Evolutionary conservation across 2,888 invertebrate genomes (phyloP).

Genomic region (Apodemia duryi): DNA sequence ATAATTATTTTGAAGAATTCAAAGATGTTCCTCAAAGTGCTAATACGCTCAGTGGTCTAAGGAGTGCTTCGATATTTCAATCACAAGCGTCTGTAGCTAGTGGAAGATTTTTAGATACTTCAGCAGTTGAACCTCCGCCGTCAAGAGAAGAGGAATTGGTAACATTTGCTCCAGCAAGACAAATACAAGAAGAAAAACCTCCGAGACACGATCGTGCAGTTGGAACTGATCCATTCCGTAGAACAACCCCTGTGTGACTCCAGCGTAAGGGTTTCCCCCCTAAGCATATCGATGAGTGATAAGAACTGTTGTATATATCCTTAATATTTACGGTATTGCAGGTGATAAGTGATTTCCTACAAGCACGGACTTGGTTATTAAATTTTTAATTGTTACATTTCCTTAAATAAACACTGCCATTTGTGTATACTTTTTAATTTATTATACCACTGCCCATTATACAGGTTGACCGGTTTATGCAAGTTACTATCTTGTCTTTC

Average conservation of each 20-base stretch:
- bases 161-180: constrained; percentile 82
- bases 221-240: constrained; percentile 75
- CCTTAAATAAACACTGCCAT: constrained; percentile 76
- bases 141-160: constrained; percentile 85
- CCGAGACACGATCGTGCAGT: constrained; percentile 67
- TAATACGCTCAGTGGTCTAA: constrained; percentile 66
- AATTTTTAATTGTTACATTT: constrained; percentile 70
- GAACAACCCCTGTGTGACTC: constrained; percentile 81
- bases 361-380: constrained; percentile 61
- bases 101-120: constrained; percentile 83
- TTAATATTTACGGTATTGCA: constrained; percentile 21
- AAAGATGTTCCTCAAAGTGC: constrained; percentile 77
- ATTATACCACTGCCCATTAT: not conserved
- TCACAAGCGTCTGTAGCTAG: constrained; percentile 82
- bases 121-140: constrained; percentile 81
- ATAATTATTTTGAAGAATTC: constrained; percentile 78
- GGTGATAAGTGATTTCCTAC: constrained; percentile 52
- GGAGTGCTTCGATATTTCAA: constrained; percentile 73
- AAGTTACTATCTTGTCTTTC: too few relatives aligned
- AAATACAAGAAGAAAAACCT: constrained; percentile 47
- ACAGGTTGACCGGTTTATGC: too few relatives aligned
- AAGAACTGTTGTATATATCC: constrained; percentile 36
- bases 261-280: constrained; percentile 45
- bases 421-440: constrained; percentile 47
- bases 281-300: constrained; percentile 74